phyloP scores from a whole-genome alignment of 2,888 invertebrate species.

The Scaptomyza tumidula region DNA sequence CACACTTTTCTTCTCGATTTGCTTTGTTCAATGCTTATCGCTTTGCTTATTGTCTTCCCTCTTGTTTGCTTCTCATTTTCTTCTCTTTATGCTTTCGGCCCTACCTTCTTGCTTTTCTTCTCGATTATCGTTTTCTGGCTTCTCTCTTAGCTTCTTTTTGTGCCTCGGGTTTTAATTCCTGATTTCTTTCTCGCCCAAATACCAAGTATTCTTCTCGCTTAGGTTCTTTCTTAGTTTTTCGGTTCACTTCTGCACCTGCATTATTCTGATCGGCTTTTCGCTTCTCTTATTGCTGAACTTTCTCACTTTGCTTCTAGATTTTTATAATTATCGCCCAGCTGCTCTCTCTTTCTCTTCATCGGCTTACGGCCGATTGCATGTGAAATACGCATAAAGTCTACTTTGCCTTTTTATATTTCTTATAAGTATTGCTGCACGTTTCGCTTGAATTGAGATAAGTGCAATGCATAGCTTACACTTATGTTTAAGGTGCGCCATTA shows the following conservation, averaged over 20 bases:
- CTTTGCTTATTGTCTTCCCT: neutral
- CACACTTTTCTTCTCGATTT: neutral
- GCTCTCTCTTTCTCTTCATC: neutral
- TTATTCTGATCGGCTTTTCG: neutral
- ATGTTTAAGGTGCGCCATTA: conserved; percentile 1
- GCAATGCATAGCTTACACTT: neutral
- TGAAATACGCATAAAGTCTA: neutral
- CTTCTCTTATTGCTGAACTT: neutral
- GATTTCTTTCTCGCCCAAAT: neutral
- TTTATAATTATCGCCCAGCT: neutral
- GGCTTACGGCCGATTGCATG: neutral
- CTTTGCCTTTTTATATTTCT: neutral
- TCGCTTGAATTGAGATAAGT: neutral
- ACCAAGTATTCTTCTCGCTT: neutral
- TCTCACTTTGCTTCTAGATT: neutral
- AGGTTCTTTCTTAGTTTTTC: neutral
- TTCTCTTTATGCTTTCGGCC: too few relatives aligned
- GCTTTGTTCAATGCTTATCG: neutral
- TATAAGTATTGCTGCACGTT: neutral
- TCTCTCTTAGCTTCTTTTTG: neutral
- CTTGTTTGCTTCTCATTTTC: neutral
- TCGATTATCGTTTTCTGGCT: neutral
- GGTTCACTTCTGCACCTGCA: neutral
- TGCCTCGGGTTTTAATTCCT: too few relatives aligned
- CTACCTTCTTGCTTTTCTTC: neutral